Base-by-base conservation (phyloP, 2,888 invertebrate species). In the Koerneria pararmatus region DNA sequence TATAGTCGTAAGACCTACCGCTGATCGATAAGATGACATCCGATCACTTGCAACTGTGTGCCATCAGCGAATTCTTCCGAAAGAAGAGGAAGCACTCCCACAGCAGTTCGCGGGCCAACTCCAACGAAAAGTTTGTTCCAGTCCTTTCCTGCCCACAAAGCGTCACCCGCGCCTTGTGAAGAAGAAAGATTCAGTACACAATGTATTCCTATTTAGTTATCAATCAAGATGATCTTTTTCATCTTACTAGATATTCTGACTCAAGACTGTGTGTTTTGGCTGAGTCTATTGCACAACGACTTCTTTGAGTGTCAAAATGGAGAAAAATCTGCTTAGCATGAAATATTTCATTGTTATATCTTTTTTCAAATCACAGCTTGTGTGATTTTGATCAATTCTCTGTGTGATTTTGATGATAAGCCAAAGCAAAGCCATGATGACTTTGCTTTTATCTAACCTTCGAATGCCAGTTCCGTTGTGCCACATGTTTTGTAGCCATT, bases 21-120 rank as follows among this genome's bases (percentile, higher is more conserved):
- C 6, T 80, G 80, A 71, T 80, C 80, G 64, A 80, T 75, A 27
- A 80, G 76, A 32, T 78, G 73, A 57, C 78, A 73, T 24, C 79
- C 80, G 49, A 78, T 71, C 48, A 74, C 78, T 66, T 74, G 73
- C 73, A 75, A 78, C 56, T 69, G 68, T n/a, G 70, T 71, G 49
- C 71, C 72, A 58, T 74, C 74, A 51, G 67, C 69, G 65, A 80
- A 68, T 70, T 72, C 71, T 56, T 75, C 71, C 31, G 76, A 70
- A 49, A 80, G 66, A 66, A 76, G 74, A 27, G 66, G 58, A 49
- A 80, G 72, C 37, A 78, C 78, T 46, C 78, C 67, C 29, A 75
- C 76, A 65, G 80, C 80, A 34, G 80, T 81, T 31, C 80, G 69
- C 22, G 80, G 79, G 24, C 80, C 80, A 63, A 80, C 74, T 54